Conservation (phyloP, 2,797 vertebrate genomes). For the Varecia variegata region DNA sequence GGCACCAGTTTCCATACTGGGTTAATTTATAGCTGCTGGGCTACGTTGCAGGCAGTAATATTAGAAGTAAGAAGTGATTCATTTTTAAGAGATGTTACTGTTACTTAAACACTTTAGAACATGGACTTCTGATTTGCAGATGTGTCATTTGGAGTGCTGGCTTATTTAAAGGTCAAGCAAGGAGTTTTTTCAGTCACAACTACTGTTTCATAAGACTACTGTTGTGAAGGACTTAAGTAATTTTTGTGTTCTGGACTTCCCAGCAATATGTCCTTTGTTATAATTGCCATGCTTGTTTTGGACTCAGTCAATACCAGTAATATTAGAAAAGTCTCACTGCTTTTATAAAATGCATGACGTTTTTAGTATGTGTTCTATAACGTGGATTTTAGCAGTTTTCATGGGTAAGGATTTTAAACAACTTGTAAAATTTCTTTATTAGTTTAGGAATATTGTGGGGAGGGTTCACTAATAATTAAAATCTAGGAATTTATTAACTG, state of each 20-base stretch:
- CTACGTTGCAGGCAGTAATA: neutral
- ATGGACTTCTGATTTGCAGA: constrained; percentile 4
- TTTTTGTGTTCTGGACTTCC: constrained; percentile 31
- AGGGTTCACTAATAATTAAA: constrained; percentile 15
- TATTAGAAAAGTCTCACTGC: constrained; percentile 46
- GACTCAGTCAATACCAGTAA: constrained; percentile 47
- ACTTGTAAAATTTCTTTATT: constrained; percentile 43
- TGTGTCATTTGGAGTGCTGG: constrained; percentile 31
- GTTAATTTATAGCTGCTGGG: constrained; percentile 35
- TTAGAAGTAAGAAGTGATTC: constrained; percentile 35
- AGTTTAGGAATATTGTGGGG: constrained; percentile 50
- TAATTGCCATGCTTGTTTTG: constrained; percentile 5
- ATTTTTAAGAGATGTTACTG: constrained; percentile 50
- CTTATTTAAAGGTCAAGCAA: constrained; percentile 48
- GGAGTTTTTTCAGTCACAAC: neutral
- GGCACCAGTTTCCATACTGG: constrained; percentile 58
- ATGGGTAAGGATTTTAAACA: constrained; percentile 38
- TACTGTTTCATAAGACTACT: constrained; percentile 17
- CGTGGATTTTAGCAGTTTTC: constrained; percentile 23
- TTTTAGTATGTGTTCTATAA: constrained; percentile 58
- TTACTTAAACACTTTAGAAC: constrained; percentile 46
- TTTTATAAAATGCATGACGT: constrained; percentile 66
- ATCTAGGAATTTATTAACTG: constrained; percentile 47
- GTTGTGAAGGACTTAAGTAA: constrained; percentile 21
- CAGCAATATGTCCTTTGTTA: neutral